phyloP scores from a whole-genome alignment of 2,113 vertebrate genomes.

The Montifringilla adamsi region DNA sequence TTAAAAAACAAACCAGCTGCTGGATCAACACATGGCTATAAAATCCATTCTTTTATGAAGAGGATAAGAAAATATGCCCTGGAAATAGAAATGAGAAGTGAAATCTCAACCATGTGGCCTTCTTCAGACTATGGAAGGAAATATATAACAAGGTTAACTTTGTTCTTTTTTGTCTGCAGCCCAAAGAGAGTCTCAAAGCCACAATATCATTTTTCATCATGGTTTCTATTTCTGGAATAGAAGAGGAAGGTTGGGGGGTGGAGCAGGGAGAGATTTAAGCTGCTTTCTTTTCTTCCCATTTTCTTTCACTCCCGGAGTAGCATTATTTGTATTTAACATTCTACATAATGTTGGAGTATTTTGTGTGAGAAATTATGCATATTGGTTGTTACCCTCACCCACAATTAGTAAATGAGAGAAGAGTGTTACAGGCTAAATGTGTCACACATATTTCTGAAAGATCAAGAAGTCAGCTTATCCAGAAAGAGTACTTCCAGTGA shows the following conservation, averaged over 20 bases:
- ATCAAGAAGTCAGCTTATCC: not conserved
- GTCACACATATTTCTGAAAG: not conserved
- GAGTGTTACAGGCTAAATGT: not conserved
- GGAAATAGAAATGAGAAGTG: conserved; percentile 63
- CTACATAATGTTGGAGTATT: not conserved
- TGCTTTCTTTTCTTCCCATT: not conserved
- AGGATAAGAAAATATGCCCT: conserved; percentile 34
- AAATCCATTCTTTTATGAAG: conserved; percentile 44
- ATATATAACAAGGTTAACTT: conserved; percentile 58
- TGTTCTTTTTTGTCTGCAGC: conserved; percentile 19
- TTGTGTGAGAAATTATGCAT: not conserved
- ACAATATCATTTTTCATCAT: not conserved
- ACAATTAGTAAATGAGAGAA: not conserved
- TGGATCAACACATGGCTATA: conserved; percentile 57
- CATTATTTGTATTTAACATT: not conserved
- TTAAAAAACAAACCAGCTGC: conserved; percentile 60
- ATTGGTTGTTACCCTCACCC: not conserved
- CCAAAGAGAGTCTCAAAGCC: conserved; percentile 21
- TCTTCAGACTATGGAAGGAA: conserved; percentile 48
- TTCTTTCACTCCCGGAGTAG: not conserved
- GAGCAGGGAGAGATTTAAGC: not conserved
- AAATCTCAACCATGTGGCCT: conserved; percentile 46
- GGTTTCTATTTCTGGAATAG: conserved; percentile 20
- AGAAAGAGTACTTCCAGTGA: not conserved
- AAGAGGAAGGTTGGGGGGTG: not conserved